Evolutionary conservation across 2,888 invertebrate species (phyloP).

Genomic region (Polymixis lichenea): DNA sequence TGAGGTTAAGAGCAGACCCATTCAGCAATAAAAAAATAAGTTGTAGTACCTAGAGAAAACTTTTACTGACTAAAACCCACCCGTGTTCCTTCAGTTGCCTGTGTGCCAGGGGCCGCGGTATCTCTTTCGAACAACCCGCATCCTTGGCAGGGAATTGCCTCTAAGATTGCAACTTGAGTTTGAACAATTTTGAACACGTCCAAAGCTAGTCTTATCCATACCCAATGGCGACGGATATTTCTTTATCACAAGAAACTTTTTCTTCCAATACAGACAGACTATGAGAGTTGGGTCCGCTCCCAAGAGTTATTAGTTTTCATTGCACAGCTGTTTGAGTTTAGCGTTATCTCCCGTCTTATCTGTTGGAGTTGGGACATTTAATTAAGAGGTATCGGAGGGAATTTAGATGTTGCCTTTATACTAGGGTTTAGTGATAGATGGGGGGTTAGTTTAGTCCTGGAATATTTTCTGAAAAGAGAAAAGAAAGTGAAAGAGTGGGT

Average conservation of each 20-base stretch:
- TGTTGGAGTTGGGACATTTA: conserved; percentile 27
- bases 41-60: too few relatives aligned
- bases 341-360: conserved; percentile 36
- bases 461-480: too few relatives aligned
- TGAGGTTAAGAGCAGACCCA: too few relatives aligned
- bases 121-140: too few relatives aligned
- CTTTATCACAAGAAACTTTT: conserved; percentile 58
- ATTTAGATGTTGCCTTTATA: conserved; percentile 12
- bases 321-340: conserved; percentile 52
- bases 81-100: too few relatives aligned
- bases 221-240: conserved; percentile 53
- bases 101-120: too few relatives aligned
- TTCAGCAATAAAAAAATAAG: too few relatives aligned
- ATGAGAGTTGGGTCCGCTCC: conserved; percentile 34
- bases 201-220: conserved; percentile 29
- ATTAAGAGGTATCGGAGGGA: conserved; percentile 28
- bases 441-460: neutral
- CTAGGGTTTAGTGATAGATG: neutral
- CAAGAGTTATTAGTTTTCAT: conserved; percentile 58
- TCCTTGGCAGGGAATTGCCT: too few relatives aligned
- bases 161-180: neutral
- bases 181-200: neutral
- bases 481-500: too few relatives aligned
- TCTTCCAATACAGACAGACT: conserved; percentile 58
- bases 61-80: too few relatives aligned